Percentiles rank a stretch among this genome's conserved stretches.
These are phyloP conservation scores for Meandrusa payeni DNA, from an alignment of 2,888 invertebrate genomes.

Conservation along the genomic window DNA sequence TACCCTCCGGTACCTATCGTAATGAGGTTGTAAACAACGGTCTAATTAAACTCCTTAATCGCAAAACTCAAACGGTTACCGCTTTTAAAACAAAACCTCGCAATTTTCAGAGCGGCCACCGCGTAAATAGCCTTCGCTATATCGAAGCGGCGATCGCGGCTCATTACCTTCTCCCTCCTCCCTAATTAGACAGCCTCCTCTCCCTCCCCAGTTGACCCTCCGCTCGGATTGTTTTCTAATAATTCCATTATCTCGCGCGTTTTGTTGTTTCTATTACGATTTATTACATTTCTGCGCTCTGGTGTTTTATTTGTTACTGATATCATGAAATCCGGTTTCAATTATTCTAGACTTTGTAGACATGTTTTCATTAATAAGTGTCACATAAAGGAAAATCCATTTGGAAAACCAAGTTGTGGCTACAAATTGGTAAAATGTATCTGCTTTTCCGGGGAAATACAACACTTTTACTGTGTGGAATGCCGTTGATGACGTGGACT, in stretches of 20 bases:
- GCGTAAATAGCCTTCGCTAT: constrained; percentile 77
- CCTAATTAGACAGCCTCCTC: constrained; percentile 73
- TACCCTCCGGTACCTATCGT: constrained; percentile 59
- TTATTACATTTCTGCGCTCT: constrained; percentile 17
- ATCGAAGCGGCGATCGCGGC: constrained; percentile 79
- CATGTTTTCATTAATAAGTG: no score
- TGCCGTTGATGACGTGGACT: no score
- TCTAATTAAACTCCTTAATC: constrained; percentile 81
- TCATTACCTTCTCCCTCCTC: constrained; percentile 74
- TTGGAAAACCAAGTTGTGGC: no score
- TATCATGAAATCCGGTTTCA: no score
- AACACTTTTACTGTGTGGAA: no score
- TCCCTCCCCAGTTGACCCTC: constrained; percentile 41
- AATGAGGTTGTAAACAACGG: constrained; percentile 81
- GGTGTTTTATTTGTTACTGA: no score
- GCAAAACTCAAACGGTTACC: constrained; percentile 79
- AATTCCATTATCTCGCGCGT: constrained; percentile 54
- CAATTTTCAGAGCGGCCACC: constrained; percentile 77
- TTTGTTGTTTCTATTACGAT: constrained; percentile 19
- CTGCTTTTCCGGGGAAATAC: no score
- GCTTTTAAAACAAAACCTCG: constrained; percentile 80
- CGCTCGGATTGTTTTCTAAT: constrained; percentile 75
- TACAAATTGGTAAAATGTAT: no score
- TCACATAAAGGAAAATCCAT: no score
- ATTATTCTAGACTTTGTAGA: no score